Evolutionary conservation across 2,888 invertebrate genomes (phyloP).

Genomic region (Halictus quadricinctus): DNA sequence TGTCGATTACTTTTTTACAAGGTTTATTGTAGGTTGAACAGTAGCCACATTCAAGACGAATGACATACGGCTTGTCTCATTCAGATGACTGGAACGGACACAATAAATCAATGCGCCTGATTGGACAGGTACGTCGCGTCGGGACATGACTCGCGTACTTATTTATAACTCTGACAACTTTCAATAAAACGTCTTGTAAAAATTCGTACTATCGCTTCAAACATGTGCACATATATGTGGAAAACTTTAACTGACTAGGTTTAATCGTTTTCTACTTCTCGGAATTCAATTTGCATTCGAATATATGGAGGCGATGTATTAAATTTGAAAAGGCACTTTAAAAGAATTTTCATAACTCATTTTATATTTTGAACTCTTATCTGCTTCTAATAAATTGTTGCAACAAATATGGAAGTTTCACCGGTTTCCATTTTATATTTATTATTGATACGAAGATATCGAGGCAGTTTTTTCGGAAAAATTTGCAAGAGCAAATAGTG

Average conservation of each 20-base stretch:
- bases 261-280: background rate
- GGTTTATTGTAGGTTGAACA: background rate
- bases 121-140: background rate
- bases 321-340: too few relatives aligned
- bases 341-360: too few relatives aligned
- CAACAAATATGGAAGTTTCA: background rate
- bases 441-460: too few relatives aligned
- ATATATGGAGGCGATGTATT: too few relatives aligned
- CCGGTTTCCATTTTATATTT: too few relatives aligned
- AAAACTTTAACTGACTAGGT: background rate
- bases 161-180: background rate
- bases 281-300: background rate
- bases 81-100: background rate
- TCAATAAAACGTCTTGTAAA: background rate
- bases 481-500: too few relatives aligned
- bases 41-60: background rate
- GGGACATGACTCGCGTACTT: background rate
- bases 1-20: background rate
- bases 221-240: too few relatives aligned
- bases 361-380: background rate
- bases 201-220: background rate
- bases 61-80: background rate
- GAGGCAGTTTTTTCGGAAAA: too few relatives aligned
- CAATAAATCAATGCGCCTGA: background rate
- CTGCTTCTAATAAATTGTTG: background rate